Evolutionary conservation across 2,888 invertebrate genomes (phyloP), one percentile per base, ranked within the genome.

Genomic region (Sphaerophoria taeniata): DNA sequence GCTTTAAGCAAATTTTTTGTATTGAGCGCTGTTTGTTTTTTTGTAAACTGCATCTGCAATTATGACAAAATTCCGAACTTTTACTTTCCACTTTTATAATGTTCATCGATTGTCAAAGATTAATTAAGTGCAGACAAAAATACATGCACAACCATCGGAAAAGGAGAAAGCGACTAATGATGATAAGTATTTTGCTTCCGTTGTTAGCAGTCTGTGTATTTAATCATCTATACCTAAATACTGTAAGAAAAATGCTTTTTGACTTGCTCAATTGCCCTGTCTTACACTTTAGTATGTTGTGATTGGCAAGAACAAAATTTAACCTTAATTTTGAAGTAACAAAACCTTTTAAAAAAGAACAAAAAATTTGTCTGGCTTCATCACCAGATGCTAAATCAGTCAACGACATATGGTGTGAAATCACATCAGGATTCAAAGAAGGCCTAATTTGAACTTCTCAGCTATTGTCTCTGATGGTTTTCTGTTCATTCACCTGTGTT

Each of bases 401-500:
- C 58, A 14, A 60, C 24, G 2, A 33, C 80, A 75, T 81, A 51
- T 81, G 76, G 65, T 53, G 33, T 16, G 33, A 24, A 6, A 71
- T 75, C 36, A 51, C 11, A n/a, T 31, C 11, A 56, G 53, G 73
- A 79, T 74, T 67, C 69, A 49, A 49, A 58, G 63, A 63, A 14
- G 36, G 49, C 71, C 31, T 47, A 16, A 43, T 71, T 75, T 11
- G 7, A 77, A 77, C 51, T 45, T 39, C 14, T 36, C 11, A 36
- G 24, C 24, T 24, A 24, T 24, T 24, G 24, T 53, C 4, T 36
- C 65, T 45, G 16, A 24, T 24, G 24, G 24, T 24, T 11, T 11
- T 58, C 47, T 70, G 47, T 72, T 33, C 72, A 77, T 69, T 72
- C 67, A 82, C 77, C 81, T 81, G 71, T 77, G 16, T 39, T 24